A percentile compares a stretch with the other conserved stretches of the same genome.
Evolutionary conservation across 37 sponge, comb jelly and placozoan genomes (phyloP).

Genomic region (Cladorhizidae sp.): DNA sequence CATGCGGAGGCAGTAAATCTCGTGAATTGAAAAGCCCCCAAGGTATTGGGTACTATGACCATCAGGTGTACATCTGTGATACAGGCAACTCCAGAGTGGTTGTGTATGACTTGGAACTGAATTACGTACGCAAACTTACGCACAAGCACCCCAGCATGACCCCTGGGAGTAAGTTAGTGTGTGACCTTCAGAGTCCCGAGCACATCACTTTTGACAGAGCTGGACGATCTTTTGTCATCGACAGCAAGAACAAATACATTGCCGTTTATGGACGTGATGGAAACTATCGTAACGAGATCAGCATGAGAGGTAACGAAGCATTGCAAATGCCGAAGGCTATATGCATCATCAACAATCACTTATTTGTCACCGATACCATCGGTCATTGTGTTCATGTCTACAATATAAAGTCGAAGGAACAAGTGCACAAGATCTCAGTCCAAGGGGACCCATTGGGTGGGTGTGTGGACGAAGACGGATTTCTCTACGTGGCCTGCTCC

Average conservation of each 20-base stretch:
- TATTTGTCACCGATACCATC: background rate
- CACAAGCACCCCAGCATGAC: no score
- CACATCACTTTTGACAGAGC: background rate
- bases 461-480: no score
- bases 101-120: background rate
- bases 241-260: background rate
- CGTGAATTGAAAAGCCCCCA: no score
- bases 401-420: no score
- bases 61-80: background rate
- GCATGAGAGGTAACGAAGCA: background rate
- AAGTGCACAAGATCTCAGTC: no score
- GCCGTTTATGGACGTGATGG: background rate
- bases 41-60: background rate
- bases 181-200: background rate
- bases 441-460: no score
- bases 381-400: background rate
- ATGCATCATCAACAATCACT: background rate
- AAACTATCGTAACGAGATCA: background rate
- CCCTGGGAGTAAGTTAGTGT: background rate
- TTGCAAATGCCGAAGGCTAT: background rate
- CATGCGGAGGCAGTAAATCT: background rate
- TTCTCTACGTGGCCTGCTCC: no score
- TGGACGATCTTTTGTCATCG: background rate
- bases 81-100: background rate
- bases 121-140: no score